phyloP scores from a whole-genome alignment of 2,113 vertebrate species.

The Amazona vittata region DNA sequence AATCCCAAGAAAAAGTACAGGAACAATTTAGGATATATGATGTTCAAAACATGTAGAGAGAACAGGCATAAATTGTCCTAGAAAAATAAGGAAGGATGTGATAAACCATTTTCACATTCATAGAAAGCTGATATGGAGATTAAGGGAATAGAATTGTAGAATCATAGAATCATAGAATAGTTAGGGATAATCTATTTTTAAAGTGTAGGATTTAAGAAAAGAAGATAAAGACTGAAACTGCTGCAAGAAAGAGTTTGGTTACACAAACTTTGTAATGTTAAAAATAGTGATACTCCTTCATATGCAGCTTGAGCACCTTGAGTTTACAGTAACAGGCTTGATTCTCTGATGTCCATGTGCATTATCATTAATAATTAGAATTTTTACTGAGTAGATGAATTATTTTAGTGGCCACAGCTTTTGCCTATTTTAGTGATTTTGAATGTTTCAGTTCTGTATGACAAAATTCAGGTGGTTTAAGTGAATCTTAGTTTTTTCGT shows the following conservation, averaged over 20 bases:
- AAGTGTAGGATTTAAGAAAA: neutral
- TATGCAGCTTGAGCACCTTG: neutral
- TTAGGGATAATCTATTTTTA: neutral
- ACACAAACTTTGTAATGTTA: neutral
- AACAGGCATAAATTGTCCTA: neutral
- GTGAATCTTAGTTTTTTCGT: neutral
- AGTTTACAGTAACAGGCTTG: neutral
- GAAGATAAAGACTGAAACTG: neutral
- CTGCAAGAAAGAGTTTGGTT: neutral
- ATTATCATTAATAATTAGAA: neutral
- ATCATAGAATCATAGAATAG: no score
- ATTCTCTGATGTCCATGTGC: neutral
- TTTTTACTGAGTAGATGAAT: neutral
- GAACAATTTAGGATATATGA: neutral
- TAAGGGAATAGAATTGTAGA: neutral
- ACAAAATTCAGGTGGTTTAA: neutral
- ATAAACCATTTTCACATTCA: neutral
- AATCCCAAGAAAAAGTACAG: neutral
- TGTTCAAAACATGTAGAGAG: accelerated
- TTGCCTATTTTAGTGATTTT: neutral
- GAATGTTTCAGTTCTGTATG: neutral
- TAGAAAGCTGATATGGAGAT: neutral
- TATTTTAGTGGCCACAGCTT: neutral
- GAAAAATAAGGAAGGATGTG: neutral
- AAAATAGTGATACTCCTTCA: neutral